Percentiles rank a stretch among this genome's conserved stretches.
phyloP scores from a whole-genome alignment of 2,113 vertebrate genomes.

The Sprattus sprattus region DNA sequence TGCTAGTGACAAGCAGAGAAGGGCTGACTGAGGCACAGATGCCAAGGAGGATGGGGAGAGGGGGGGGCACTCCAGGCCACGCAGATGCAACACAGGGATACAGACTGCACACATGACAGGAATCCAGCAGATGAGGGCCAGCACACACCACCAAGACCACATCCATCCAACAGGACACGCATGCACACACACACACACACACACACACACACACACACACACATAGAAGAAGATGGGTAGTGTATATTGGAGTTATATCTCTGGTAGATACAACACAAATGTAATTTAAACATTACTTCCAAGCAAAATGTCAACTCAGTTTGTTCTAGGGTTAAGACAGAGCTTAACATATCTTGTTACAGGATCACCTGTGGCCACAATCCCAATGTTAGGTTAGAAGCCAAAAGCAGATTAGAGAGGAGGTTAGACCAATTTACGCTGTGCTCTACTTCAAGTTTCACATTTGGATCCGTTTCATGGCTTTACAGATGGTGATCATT shows the following conservation, averaged over 20 bases:
- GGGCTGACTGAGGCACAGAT: neutral
- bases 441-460: too few species aligned
- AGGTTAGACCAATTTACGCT: too few species aligned
- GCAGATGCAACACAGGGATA: neutral
- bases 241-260: too few species aligned
- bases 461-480: neutral
- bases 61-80: neutral
- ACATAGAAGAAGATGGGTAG: neutral
- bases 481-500: neutral
- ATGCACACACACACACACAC: too few species aligned
- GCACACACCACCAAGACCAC: neutral
- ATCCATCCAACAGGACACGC: neutral
- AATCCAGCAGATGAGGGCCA: neutral
- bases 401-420: too few species aligned
- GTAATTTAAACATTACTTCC: too few species aligned
- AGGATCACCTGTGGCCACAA: neutral
- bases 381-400: too few species aligned
- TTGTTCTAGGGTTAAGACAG: neutral
- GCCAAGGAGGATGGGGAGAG: neutral
- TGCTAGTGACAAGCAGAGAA: conserved; percentile 8
- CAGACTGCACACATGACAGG: neutral
- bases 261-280: too few species aligned
- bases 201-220: too few species aligned
- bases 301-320: neutral
- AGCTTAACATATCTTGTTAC: neutral